These are phyloP conservation scores for Hydrophis major DNA, from an alignment of 2,797 vertebrate genomes.

Conservation along the genomic window DNA sequence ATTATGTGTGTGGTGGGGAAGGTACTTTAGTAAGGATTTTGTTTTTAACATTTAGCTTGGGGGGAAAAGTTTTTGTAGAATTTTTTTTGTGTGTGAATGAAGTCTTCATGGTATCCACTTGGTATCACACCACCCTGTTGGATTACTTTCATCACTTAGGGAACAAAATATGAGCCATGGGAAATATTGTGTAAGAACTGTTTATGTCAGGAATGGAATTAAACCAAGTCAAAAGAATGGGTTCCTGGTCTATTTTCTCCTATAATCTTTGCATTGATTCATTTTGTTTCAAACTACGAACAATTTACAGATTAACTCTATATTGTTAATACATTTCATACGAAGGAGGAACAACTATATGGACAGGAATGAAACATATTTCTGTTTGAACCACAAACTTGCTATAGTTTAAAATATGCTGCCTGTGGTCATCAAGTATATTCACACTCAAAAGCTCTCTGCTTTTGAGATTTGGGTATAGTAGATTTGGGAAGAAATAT, in stretches of 20 bases:
- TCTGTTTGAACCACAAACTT: not conserved
- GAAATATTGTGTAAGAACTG: conserved; percentile 29
- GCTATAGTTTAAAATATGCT: not conserved
- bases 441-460: not conserved
- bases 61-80: conserved; percentile 48
- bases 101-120: conserved; percentile 42
- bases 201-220: conserved; percentile 9
- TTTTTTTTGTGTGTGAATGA: not conserved
- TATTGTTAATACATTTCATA: not conserved
- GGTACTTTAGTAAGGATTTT: conserved; percentile 48
- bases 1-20: conserved; percentile 12
- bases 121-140: conserved; percentile 39
- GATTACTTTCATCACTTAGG: conserved; percentile 37
- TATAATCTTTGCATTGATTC: not conserved
- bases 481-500: not conserved
- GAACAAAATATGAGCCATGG: conserved; percentile 20
- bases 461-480: no score
- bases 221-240: not conserved
- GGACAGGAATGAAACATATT: not conserved
- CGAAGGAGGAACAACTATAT: not conserved
- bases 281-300: not conserved
- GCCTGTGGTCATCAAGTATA: not conserved
- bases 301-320: not conserved
- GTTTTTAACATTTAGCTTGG: conserved; percentile 42
- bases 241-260: not conserved